Base-by-base conservation (phyloP, 2,888 invertebrate genomes). In the Drosophila subquinaria region DNA sequence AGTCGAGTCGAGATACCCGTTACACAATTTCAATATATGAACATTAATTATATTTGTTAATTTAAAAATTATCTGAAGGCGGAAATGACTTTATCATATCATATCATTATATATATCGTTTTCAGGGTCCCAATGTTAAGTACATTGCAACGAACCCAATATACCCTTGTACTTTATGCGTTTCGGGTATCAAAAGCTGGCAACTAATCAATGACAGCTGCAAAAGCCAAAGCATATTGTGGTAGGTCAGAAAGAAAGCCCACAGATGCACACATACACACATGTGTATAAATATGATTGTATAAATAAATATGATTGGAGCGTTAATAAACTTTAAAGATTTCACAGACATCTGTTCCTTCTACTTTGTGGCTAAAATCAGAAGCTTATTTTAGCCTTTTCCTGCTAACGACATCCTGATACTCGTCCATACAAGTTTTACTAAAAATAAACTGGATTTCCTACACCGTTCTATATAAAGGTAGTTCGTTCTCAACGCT, bases 201-300 rank as follows among this genome's bases (percentile, higher is more conserved):
- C 6, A 15, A 15, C 47, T 3, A 27, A 27, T 11, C 20, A 27
- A 27, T 30, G 17, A 17, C 36, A 15, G 33, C 20, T 38, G n/a
- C 33, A 9, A 35, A 48, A 43, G 20, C 27, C 47, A 23, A 43
- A 57, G 35, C 20, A n/a, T 20, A n/a, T 73, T 73, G 62, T 17
- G 69, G 62, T 74, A 73, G 73, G 69, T 75, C 68, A 20, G 15
- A 36, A 23, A 23, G n/a, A n/a, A 8, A 42, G 30, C 4, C 8
- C 4, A 5, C 27, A 13, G 13, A 27, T 36, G 11, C 30, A 13
- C 38, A 53, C 17, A 13, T 23, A 15, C 8, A n/a, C 11, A 30
- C 11, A 42, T 27, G 4, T 5, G 23, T 27, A 27, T 33, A 20
- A 43, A 43, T 5, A 20, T 11, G 20, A 3, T 17, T 43, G 11